Evolutionary conservation across 2,888 invertebrate species (phyloP), one percentile per base, ranked within the genome.

Genomic region (Xestobium rufovillosum): DNA sequence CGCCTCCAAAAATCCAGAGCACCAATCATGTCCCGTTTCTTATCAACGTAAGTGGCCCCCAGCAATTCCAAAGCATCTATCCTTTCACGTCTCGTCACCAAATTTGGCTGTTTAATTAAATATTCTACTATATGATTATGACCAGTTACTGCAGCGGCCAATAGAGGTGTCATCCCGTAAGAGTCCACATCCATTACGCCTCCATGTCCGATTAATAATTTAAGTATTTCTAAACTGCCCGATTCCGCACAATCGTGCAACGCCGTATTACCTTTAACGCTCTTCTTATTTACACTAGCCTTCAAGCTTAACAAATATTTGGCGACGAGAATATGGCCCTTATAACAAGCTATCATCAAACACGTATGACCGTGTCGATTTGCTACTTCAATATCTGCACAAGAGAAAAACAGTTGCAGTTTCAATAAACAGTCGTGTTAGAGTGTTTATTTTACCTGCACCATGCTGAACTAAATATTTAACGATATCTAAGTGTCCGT

Each of bases 261-360:
- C n/a, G 96, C 96, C 4, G 96, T 96, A 66, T 96, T 96, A 15
- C 85, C 85, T 63, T 89, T 90, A 8, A 87, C 83, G 57, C 88
- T 88, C 67, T 90, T 91, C 44, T 92, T 77, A 66, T 96, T 95
- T 2, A 94, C 89, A 60, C 91, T 83, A 2, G 94, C 95, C 55
- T 86, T 86, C 29, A 88, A 68, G 10, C 81, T 76, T 6, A 96
- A 73, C 36, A 96, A 73, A 69, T 85, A 95, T 58, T 84, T 83
- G 34, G 91, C 92, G 60, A 96, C 94, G 57, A 80, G 76, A 49
- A 82, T 79, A 68, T 96, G 94, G 36, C 92, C 90, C 65, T 94
- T 92, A 69, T 91, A 96, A 67, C 94, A 95, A 30, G 95, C 90
- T 43, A 97, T 97, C 96, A 97, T 97, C 17, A 97, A 73, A 60